Evolutionary conservation across 2,113 vertebrate genomes (phyloP), one percentile per base, ranked within the genome.

Genomic region (Colossoma macropomum): DNA sequence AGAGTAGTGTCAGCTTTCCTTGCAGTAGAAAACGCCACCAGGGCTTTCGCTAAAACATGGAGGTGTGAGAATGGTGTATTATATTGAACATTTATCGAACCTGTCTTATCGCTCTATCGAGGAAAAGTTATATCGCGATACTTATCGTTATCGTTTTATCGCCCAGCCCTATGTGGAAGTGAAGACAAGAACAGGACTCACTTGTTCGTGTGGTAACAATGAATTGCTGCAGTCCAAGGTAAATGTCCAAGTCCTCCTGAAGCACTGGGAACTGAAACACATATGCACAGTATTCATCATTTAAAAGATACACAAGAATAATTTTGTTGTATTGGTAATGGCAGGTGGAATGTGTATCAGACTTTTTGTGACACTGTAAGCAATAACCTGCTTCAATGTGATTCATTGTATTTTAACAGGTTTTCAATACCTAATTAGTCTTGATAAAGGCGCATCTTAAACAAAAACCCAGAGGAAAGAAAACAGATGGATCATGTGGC

Each of bases 241-340:
- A 99, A 30, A 99, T 95, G 27, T 99, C 97, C 91, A 99, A 87
- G 90, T 99, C 98, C 81, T 99, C 98, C 90, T 97, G 97, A 80
- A 99, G 96, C 86, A 99, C 96, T 21, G 97, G 97, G 84, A 97
- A 99, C 98, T 99, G 84, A 38, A 91, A 81, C 82, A 68, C 85
- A 85, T 21, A 66, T 21, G 80, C 7, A 73, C 16, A 52, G 16
- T 84, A 90, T 96, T 94, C 98, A 96, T 12, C 25, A 68, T n/a
- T 12, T 60, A 10, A 60, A 10, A 25, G 6, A 60, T 5, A 10
- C 12, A 62, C 1, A 27, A 25, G 23, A 25, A 62, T 13, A n/a
- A 60, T 3, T 60, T 8, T 60, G 4, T 11, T 62, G 10, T 25
- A 21, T 7, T 1, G 16, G 50, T 52, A 2, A 15, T 1, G 50